A percentile compares a stretch with the other conserved stretches of the same genome.
Conservation (phyloP, 2,113 vertebrate genomes). For the Orthochromis malagaraziensis region DNA sequence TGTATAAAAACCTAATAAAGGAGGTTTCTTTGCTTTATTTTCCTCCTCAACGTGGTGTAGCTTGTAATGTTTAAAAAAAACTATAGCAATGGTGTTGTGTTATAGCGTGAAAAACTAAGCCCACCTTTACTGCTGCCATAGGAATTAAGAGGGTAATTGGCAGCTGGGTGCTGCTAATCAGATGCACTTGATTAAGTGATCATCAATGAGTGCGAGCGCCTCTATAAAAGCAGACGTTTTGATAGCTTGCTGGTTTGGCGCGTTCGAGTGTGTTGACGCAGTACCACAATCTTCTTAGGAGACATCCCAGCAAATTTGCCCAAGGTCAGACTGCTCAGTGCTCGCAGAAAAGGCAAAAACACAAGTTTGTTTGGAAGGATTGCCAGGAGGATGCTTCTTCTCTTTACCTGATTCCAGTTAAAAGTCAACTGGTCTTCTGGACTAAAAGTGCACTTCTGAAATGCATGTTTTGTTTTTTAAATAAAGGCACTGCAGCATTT, state of each 20-base stretch:
- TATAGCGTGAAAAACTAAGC: not conserved
- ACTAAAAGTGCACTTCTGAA: not conserved
- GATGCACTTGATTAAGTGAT: not conserved
- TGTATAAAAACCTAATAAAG: not conserved
- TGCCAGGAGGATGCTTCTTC: not conserved
- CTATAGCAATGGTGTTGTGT: not conserved
- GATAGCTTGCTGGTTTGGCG: not conserved
- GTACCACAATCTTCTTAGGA: not conserved
- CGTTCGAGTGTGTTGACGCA: not conserved
- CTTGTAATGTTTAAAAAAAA: not conserved
- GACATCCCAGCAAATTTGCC: not conserved
- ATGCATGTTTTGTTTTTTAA: not conserved
- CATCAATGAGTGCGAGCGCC: fast-evolving
- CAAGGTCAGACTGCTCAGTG: not conserved
- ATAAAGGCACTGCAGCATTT: not conserved
- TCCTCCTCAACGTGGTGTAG: not conserved
- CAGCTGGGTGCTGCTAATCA: not conserved
- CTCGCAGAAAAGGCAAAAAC: not conserved
- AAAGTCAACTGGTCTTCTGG: not conserved
- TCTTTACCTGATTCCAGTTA: not conserved
- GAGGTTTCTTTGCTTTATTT: not conserved
- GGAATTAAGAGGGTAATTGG: not conserved
- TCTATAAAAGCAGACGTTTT: not conserved
- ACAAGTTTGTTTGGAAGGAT: not conserved
- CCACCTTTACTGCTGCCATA: not conserved